Conservation (phyloP, 2,888 invertebrate genomes). For the Drosophila emarginata region DNA sequence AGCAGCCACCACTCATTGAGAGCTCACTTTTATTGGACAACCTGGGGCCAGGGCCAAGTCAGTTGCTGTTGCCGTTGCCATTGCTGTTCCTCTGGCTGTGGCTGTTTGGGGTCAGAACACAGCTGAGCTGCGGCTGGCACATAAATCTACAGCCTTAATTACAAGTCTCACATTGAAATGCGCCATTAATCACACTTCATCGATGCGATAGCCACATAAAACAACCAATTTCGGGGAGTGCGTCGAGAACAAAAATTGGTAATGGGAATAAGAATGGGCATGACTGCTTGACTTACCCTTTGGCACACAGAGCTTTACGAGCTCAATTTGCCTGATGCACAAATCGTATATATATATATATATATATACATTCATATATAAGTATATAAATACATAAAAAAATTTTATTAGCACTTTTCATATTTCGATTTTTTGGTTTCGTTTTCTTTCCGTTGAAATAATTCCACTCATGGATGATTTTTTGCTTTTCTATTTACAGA, state of each 20-base stretch:
- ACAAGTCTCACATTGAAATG: conserved; percentile 66
- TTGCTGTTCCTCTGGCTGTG: too few species aligned
- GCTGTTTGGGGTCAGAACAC: not conserved
- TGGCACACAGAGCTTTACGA: conserved; percentile 49
- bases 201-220: conserved; percentile 65
- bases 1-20: conserved; percentile 29
- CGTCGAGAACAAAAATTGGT: not conserved
- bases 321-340: conserved; percentile 50
- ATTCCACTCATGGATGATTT: not conserved
- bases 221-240: conserved; percentile 51
- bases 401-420: conserved; percentile 66
- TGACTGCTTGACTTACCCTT: conserved; percentile 22
- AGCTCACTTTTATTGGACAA: conserved; percentile 33
- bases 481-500: conserved; percentile 58
- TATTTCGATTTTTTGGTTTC: conserved; percentile 43
- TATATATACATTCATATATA: conserved; percentile 34
- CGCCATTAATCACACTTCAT: conserved; percentile 73
- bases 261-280: conserved; percentile 8
- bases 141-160: conserved; percentile 67
- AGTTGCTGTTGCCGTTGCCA: too few species aligned
- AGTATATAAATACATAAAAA: conserved; percentile 1
- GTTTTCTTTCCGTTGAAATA: not conserved
- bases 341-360: conserved; percentile 32
- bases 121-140: conserved; percentile 34
- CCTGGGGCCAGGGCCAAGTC: conserved; percentile 9